Base-by-base conservation (phyloP, 2,797 vertebrate species). In the Sebastes nivosus region DNA sequence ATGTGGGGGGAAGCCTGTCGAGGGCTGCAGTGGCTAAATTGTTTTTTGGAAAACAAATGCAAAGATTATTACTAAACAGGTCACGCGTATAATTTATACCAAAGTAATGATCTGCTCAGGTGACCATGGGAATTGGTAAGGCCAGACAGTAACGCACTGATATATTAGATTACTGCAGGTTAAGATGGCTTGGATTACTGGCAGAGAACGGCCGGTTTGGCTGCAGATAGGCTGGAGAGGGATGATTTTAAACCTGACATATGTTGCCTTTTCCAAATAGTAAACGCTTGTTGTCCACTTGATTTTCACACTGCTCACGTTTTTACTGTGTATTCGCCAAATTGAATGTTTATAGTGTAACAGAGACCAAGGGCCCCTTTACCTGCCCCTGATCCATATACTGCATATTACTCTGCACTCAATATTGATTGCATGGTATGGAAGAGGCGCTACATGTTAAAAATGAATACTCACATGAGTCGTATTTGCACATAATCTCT, bases 21-120 rank as follows among this genome's bases (percentile, higher is more conserved):
- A 90, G 80, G 81, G 80, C 54, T 87, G 75, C 64, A 50, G 63
- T 89, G 86, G 85, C 95, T 85, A 90, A 94, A 94, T 88, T 89
- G 90, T 87, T 96, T 79, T 59, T 22, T 72, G 93, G 93, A 94
- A 93, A 96, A 93, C 94, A 95, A 94, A 95, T 95, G 91, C 86
- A 96, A 92, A 89, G 93, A 95, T 94, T 95, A 95, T 95, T 77
- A 74, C 76, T 58, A 60, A 87, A 88, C 67, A 85, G 69, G 84
- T 87, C 75, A 80, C 81, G 81, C 32, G 79, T 77, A 87, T 67
- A 83, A 89, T 80, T 91, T 81, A 88, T 79, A 81, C 50, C 55
- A 80, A 81, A 83, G 80, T 86, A 87, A 91, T 90, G 79, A 87
- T 88, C 72, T 89, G 72, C 69, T 78, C 61, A 82, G 84, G 81